Evolutionary conservation across 2,888 invertebrate species (phyloP), one percentile per base, ranked within the genome.

Genomic region (Clepsis dumicolana): DNA sequence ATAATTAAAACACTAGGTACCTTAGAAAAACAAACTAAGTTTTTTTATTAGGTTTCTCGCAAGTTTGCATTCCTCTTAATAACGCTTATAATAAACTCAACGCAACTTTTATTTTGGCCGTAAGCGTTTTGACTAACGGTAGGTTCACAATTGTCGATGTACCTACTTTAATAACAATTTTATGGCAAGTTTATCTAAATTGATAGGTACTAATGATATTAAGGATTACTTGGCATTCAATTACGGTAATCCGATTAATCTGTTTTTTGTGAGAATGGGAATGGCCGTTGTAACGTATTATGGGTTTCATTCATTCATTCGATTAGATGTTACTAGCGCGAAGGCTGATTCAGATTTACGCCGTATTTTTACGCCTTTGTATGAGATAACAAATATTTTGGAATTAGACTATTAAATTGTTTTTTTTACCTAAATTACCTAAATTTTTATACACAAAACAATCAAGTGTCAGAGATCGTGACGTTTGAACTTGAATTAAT

Each of bases 311-410:
- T 50, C 50, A 50, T 57, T 53, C 50, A 48, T 25, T 54, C 38
- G 25, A 35, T 54, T 63, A 5, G 62, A 25, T 54, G 66, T 62
- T 21, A 41, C 29, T 25, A 12, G 59, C 53, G 35, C 35, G 59
- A 53, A 56, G 10, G 60, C 54, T 48, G 54, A 64, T 64, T 60
- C 38, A 16, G 8, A 52, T 69, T 64, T 57, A 18, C n/a, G 3
- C 54, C 10, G 4, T 41, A 59, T 53, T 21, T 62, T 32, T 60
- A 25, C 10, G 18, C 12, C 12, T 4, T 10, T 12, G 8, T 48
- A 7, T 48, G 21, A 1, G 21, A 48, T 21, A 48, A n/a, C 21
- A 48, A 12, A 48, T 18, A 14, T 16, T 44, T 38, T 38, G 4
- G 4, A 38, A 38, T n/a, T n/a, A n/a, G n/a, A n/a, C n/a, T n/a